Conservation (phyloP, 2,888 invertebrate species). For the Pherbina coryleti region DNA sequence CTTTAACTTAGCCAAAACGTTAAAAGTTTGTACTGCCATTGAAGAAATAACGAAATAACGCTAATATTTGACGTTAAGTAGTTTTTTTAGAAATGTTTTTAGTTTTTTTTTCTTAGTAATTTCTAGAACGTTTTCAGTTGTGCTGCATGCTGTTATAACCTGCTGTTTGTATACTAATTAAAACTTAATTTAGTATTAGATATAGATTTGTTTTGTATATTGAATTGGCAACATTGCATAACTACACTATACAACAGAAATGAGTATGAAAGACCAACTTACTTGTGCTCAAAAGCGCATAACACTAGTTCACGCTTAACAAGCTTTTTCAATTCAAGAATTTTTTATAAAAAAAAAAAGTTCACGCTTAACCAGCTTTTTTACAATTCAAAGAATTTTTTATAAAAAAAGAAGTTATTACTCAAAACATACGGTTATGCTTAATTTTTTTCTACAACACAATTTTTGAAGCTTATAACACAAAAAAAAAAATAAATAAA, state of each 20-base stretch:
- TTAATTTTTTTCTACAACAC: constrained; percentile 8
- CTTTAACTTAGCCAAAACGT: background rate
- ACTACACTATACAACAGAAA: background rate
- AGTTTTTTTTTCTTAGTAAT: background rate
- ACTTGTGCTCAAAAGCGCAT: background rate
- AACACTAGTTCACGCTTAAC: background rate
- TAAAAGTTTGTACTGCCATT: background rate
- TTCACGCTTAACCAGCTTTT: background rate
- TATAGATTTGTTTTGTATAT: constrained; percentile 12
- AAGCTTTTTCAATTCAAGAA: background rate
- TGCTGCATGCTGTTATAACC: constrained; percentile 1
- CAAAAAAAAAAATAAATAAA: constrained; percentile 38
- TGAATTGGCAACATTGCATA: constrained; percentile 24
- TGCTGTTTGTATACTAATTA: background rate
- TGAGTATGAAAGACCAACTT: background rate
- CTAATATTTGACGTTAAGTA: background rate
- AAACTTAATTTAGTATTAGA: background rate
- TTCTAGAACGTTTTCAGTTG: constrained; percentile 12
- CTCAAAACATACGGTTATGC: background rate
- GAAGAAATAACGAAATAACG: background rate
- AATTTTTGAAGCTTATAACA: constrained; percentile 19
- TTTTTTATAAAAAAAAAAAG: no score
- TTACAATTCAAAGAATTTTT: background rate
- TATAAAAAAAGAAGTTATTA: no score
- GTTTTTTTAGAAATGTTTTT: background rate